These are phyloP conservation scores for Lerista edwardsae DNA, from an alignment of 2,797 vertebrate species.

Conservation along the genomic window DNA sequence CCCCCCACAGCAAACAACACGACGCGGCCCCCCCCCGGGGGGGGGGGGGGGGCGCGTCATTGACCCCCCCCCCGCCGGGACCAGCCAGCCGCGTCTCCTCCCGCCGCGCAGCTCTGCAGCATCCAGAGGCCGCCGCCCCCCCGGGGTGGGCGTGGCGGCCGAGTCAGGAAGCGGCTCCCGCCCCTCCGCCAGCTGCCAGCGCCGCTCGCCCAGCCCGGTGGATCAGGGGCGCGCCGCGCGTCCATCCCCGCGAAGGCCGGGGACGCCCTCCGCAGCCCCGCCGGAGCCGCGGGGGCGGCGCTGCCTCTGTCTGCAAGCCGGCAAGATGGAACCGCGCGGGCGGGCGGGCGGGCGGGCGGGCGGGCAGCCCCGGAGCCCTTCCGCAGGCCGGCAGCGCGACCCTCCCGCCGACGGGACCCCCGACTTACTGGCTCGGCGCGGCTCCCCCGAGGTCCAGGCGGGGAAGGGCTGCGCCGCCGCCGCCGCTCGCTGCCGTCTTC, in stretches of 20 bases:
- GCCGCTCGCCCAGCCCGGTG: too few species aligned
- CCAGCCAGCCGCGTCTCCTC: not conserved
- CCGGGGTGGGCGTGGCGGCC: not conserved
- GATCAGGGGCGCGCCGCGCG: too few species aligned
- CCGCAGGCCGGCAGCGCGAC: too few species aligned
- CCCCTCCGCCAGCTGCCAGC: not conserved
- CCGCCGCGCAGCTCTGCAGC: not conserved
- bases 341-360: too few species aligned
- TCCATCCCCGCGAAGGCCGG: too few species aligned
- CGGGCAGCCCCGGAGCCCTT: too few species aligned
- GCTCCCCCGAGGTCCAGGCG: not conserved
- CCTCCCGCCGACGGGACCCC: too few species aligned
- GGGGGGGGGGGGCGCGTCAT: too few species aligned
- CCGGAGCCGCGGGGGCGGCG: not conserved
- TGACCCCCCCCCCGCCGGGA: too few species aligned
- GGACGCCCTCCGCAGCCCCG: too few species aligned
- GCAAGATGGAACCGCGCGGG: not conserved
- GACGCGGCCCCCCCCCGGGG: too few species aligned
- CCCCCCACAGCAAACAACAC: too few species aligned
- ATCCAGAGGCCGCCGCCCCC: not conserved
- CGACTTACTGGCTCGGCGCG: not conserved
- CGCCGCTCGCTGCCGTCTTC: constrained; percentile 63
- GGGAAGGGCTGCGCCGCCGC: not conserved
- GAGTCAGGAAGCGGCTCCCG: not conserved
- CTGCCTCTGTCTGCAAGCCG: not conserved